Evolutionary conservation across 2,888 invertebrate genomes (phyloP), one percentile per base, ranked within the genome.

Genomic region (Osedax fenrisi): DNA sequence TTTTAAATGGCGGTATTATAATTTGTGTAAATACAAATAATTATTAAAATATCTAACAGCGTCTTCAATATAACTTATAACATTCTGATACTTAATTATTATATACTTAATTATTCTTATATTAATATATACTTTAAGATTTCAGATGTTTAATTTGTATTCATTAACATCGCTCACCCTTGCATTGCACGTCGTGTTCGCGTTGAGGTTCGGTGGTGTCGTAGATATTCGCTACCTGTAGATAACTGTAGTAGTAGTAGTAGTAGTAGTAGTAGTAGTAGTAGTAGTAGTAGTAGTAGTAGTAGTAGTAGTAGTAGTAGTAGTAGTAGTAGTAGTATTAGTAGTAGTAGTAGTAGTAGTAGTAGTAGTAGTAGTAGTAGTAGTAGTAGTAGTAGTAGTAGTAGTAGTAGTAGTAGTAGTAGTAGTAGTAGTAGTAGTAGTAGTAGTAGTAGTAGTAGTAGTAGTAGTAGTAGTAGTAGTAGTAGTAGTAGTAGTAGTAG

Each of bases 401-500:
- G 67, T 10, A 10, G 67, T 66, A 66, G 67, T 10, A 10, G 67
- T 66, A 66, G 67, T 10, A 10, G 67, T 66, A 66, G 67, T 10
- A 10, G 67, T 66, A 66, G 67, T 10, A 25, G 67, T 13, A 66
- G 67, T 10, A 10, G 67, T 66, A 66, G 67, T 10, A 10, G 67
- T 66, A 13, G 67, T 10, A 10, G 67, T 66, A 66, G 67, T 10
- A 10, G 67, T 66, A 66, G 67, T 10, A 13, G 67, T 66, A 66
- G 67, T 10, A 66, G 67, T 66, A 13, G 67, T 25, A 66, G 67
- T 66, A 66, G 67, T 66, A 66, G 67, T 66, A 66, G 67, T 66
- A 66, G 67, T 66, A 66, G 3, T 66, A 66, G 2, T 66, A 66
- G 2, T 66, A 66, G 2, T 66, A 66, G 2, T 66, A 66, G 3